Evolutionary conservation across 2,888 invertebrate genomes (phyloP), one percentile per base, ranked within the genome.

Genomic region (Cynaeus angustus): DNA sequence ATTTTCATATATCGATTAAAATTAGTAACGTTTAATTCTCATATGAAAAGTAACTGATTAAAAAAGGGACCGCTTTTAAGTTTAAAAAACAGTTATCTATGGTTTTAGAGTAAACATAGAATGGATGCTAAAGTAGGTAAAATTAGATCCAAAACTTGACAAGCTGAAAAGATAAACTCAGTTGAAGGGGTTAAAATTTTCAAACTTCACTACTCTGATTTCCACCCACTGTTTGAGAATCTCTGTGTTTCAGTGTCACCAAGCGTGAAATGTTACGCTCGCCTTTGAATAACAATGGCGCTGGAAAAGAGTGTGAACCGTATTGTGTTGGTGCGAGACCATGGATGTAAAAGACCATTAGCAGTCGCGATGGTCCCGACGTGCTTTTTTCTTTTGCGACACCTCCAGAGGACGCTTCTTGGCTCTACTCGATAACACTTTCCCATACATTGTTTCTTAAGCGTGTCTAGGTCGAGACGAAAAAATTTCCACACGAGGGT

Each of bases 261-360:
- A 79, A 82, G 81, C 83, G 82, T 83, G 82, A 83, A 83, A 83
- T 82, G 82, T 82, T 80, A 81, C 83, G 81, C 81, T 81, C 75
- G 80, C 80, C 75, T 81, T 81, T 80, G 80, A 81, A 82, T 82
- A 83, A 83, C 83, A 83, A 83, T 83, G 83, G 83, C 81, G 76
- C 82, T 78, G 77, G 52, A 53, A 53, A 58, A 66, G 61, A 68
- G 68, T 68, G 68, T 46, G 68, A 68, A 68, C 59, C 16, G 68
- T 38, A 68, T 68, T 68, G 68, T 67, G 59, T 67, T 67, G 14
- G 52, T 43, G 61, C 50, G 16, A 38, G 38, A 53, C 46, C 58
- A 48, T 45, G 66, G 52, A 65, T 65, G 55, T 56, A 37, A 33
- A 66, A 56, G 55, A 53, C 61, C 68, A 67, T 67, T 67, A 67